A percentile compares a stretch with the other conserved stretches of the same genome.
Conservation (phyloP, 64 coral and sea anemone species). For the Pocillopora verrucosa region DNA sequence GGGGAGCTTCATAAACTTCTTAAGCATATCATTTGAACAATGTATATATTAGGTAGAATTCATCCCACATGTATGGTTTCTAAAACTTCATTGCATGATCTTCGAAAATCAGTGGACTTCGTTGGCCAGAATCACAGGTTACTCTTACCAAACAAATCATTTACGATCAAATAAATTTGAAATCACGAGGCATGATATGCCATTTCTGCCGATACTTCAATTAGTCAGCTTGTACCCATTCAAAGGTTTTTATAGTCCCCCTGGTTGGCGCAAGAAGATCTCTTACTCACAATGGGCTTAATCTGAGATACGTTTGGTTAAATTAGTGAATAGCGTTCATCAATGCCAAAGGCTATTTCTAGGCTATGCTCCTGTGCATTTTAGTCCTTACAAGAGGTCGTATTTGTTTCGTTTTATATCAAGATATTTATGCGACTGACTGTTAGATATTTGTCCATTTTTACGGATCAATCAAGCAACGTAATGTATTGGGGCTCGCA, state of each 20-base stretch:
- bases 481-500: background rate
- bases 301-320: background rate
- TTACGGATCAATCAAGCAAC: background rate
- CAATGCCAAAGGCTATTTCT: background rate
- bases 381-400: too few relatives aligned
- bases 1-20: background rate
- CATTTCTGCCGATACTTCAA: background rate
- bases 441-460: too few relatives aligned
- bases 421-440: too few relatives aligned
- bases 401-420: too few relatives aligned
- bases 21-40: background rate
- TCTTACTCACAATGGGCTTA: too few relatives aligned
- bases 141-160: background rate
- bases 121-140: background rate
- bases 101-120: background rate
- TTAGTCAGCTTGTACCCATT: background rate
- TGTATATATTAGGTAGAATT: background rate
- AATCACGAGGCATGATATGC: background rate
- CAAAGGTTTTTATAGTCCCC: background rate
- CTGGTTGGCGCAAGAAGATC: background rate
- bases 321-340: background rate
- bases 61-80: background rate
- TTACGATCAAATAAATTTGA: background rate
- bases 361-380: too few relatives aligned
- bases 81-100: background rate